phyloP scores from a whole-genome alignment of 2,797 vertebrate genomes.

The Micropoecilia bifurca region DNA sequence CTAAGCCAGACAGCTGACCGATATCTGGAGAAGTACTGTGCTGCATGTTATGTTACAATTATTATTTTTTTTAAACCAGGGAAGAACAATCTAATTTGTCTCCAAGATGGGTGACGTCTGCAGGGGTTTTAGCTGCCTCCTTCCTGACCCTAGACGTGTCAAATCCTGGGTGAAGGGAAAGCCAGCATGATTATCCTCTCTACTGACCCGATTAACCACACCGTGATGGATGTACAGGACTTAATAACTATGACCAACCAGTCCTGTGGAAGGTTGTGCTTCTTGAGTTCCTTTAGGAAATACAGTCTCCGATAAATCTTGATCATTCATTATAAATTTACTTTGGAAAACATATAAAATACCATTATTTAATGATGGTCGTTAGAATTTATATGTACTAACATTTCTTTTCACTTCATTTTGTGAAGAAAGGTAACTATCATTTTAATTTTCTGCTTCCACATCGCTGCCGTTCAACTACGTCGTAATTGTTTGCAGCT shows the following conservation, averaged over 20 bases:
- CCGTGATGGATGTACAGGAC: background rate
- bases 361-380: background rate
- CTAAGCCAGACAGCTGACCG: background rate
- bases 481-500: constrained; percentile 6
- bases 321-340: background rate
- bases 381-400: background rate
- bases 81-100: background rate
- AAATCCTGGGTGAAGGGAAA: background rate
- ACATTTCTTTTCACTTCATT: background rate
- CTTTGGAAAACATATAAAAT: background rate
- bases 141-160: background rate
- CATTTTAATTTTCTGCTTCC: background rate
- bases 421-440: background rate
- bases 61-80: background rate
- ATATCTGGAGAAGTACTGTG: background rate
- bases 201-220: background rate
- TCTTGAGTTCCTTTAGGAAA: background rate
- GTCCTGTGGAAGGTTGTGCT: background rate
- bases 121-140: background rate
- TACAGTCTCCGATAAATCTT: background rate
- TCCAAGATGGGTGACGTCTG: too few relatives aligned
- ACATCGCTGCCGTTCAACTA: background rate
- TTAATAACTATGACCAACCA: background rate
- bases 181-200: background rate
- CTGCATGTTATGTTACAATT: background rate